Conservation (phyloP, 2,888 invertebrate species). For the Catocala nupta region DNA sequence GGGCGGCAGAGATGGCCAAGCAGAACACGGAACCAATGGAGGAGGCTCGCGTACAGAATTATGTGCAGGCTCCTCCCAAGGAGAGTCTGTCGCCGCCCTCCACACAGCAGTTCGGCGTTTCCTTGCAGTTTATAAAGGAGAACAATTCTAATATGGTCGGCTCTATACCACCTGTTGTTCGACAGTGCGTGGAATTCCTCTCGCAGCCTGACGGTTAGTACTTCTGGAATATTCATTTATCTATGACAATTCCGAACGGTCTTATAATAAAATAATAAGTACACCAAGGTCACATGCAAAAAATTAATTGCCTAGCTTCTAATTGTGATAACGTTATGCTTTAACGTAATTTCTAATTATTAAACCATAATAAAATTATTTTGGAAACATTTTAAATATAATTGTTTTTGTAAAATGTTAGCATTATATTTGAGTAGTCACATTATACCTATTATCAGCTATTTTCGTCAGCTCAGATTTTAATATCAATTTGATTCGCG, state of each 20-base stretch:
- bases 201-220: conserved; percentile 94
- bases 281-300: background rate
- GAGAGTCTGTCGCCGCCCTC: conserved; percentile 73
- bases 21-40: conserved; percentile 35
- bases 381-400: too few relatives aligned
- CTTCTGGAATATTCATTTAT: too few relatives aligned
- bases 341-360: too few relatives aligned
- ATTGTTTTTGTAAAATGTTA: too few relatives aligned
- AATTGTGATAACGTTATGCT: too few relatives aligned
- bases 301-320: too few relatives aligned
- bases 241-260: too few relatives aligned
- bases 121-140: conserved; percentile 96
- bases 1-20: conserved; percentile 69
- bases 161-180: conserved; percentile 97
- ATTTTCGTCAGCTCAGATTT: too few relatives aligned
- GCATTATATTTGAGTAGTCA: too few relatives aligned
- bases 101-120: conserved; percentile 98
- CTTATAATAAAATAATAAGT: background rate
- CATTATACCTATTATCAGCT: too few relatives aligned
- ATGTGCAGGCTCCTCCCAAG: conserved; percentile 28
- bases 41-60: conserved; percentile 33
- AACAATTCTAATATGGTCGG: conserved; percentile 92
- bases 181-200: conserved; percentile 96
- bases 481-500: too few relatives aligned
- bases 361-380: too few relatives aligned